Evolutionary conservation across 2,888 invertebrate genomes (phyloP).

Genomic region (Psylliodes chrysocephalus): DNA sequence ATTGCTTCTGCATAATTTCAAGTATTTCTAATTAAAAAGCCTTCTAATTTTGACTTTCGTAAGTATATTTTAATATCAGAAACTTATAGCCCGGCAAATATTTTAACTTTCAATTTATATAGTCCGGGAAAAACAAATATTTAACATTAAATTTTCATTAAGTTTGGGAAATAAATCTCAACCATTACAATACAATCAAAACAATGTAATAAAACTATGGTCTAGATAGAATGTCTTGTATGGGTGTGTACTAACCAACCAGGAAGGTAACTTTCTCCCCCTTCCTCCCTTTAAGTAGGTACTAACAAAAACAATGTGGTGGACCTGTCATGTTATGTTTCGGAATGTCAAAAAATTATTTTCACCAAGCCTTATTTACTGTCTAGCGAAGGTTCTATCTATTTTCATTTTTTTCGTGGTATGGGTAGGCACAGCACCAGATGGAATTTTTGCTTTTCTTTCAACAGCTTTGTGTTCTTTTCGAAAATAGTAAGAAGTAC

Average conservation of each 20-base stretch:
- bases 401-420: constrained; percentile 33
- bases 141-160: too few species aligned
- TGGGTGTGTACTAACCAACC: constrained; percentile 39
- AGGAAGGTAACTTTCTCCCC: constrained; percentile 19
- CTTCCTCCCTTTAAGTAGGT: constrained; percentile 4
- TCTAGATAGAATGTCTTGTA: constrained; percentile 7
- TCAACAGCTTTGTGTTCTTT: background rate
- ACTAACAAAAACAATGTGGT: constrained; percentile 37
- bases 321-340: too few species aligned
- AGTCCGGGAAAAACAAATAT: too few species aligned
- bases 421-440: constrained; percentile 35
- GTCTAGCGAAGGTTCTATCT: constrained; percentile 57
- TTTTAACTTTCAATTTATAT: too few species aligned
- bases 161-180: too few species aligned
- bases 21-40: too few species aligned
- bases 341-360: constrained; percentile 40
- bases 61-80: too few species aligned
- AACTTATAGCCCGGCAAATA: too few species aligned
- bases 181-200: too few species aligned
- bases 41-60: too few species aligned
- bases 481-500: constrained; percentile 7
- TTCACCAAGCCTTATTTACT: constrained; percentile 53
- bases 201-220: too few species aligned
- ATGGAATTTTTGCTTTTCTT: background rate
- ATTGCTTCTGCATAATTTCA: too few species aligned